phyloP scores from a whole-genome alignment of 2,888 invertebrate genomes.

The Odontocolon sp. region DNA sequence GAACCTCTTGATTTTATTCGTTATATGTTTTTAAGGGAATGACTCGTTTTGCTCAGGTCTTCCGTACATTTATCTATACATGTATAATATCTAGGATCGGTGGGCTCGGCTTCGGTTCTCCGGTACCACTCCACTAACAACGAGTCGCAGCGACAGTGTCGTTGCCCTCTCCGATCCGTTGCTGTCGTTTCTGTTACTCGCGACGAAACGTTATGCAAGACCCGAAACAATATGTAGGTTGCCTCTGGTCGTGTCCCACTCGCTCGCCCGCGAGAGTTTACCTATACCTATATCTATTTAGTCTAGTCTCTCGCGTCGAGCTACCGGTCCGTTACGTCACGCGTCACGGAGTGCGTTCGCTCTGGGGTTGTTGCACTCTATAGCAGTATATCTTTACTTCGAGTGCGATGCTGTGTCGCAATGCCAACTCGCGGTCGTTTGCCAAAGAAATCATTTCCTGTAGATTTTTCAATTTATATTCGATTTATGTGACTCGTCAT shows the following conservation, averaged over 20 bases:
- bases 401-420: constrained; percentile 34
- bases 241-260: constrained; percentile 63
- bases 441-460: background rate
- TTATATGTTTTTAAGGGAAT: too few relatives aligned
- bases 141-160: constrained; percentile 42
- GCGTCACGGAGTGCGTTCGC: constrained; percentile 59
- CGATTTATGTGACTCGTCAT: background rate
- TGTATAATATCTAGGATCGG: background rate
- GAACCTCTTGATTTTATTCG: too few relatives aligned
- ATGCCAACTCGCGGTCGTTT: background rate
- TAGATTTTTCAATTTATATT: background rate
- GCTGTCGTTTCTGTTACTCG: constrained; percentile 19
- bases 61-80: background rate
- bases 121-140: constrained; percentile 23
- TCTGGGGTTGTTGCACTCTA: constrained; percentile 60
- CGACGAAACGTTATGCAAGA: constrained; percentile 65
- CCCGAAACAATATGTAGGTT: constrained; percentile 68
- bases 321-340: constrained; percentile 60
- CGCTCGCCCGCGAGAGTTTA: constrained; percentile 28
- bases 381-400: background rate
- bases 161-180: constrained; percentile 51
- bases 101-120: background rate
- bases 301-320: constrained; percentile 40
- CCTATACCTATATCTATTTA: constrained; percentile 33
- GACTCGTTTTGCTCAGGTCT: too few relatives aligned